Evolutionary conservation across 2,797 vertebrate genomes (phyloP), one percentile per base, ranked within the genome.

Genomic region (Coccyzus lansbergi): DNA sequence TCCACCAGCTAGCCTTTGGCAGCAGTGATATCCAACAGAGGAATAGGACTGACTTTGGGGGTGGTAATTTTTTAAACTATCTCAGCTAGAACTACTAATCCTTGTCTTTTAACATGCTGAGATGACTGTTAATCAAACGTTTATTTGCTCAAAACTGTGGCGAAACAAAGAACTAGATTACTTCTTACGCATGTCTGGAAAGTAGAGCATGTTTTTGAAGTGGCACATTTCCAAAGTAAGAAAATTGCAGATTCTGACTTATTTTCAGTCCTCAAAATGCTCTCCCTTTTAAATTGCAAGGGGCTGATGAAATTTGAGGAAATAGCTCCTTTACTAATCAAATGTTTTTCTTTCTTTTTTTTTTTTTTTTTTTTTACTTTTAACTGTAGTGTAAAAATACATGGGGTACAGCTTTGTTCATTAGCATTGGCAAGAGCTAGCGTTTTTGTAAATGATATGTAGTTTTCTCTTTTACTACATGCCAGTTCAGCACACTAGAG

Each of bases 341-440:
- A 92, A 86, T 93, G 82, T 93, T 97, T 95, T 96, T 93, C 92
- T 95, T 97, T 90, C 93, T 88, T 7, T 90, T 62, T 85, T n/a
- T 94, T 96, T 95, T 94, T 88, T 7, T 90, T 62, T 85, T n/a
- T 94, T 96, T 95, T 94, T 68, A 90, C 85, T 95, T 95, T 72
- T 77, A 85, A 82, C 49, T 0, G 0, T 94, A 75, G 71, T 55
- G 40, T 93, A 94, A 90, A 90, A 92, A 52, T 79, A 83, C 80
- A 91, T 91, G 94, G 87, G 93, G 91, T 94, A 58, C 42, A 72
- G 86, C 80, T 97, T 95, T 96, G 88, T 95, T 96, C 74, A 83
- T 86, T 88, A 88, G 91, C 81, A 78, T 38, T 94, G 90, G 93
- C 88, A 92, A 92, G 91, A 83, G 29, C 46, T 89, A 82, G 78